Conservation (phyloP, 1,140 invertebrate genomes). For the Scaptomyza graminum region DNA sequence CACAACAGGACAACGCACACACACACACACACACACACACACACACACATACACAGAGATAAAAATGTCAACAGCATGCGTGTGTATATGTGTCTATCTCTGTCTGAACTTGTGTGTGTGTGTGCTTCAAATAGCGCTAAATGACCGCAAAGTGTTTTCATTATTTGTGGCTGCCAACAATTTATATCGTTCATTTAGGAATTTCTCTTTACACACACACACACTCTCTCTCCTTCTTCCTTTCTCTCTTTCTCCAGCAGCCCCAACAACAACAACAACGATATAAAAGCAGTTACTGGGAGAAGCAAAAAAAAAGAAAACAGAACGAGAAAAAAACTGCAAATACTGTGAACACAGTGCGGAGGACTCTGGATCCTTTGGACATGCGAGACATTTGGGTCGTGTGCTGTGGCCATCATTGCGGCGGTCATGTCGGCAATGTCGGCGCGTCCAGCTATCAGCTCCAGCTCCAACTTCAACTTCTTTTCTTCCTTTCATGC, state of each 20-base stretch:
- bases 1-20: slow-evolving; percentile 31
- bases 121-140: slow-evolving; percentile 77
- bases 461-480: background rate
- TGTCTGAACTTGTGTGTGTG: slow-evolving; percentile 28
- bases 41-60: slow-evolving; percentile 30
- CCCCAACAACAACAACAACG: slow-evolving; percentile 3
- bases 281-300: slow-evolving; percentile 11
- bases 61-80: slow-evolving; percentile 64
- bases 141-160: slow-evolving; percentile 82
- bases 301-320: slow-evolving; percentile 1
- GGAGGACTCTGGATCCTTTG: slow-evolving; percentile 5
- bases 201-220: slow-evolving; percentile 67
- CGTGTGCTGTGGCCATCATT: slow-evolving; percentile 55
- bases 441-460: slow-evolving; percentile 11
- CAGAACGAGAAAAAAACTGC: background rate
- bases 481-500: background rate
- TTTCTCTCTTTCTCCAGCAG: slow-evolving; percentile 19
- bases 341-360: background rate
- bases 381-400: slow-evolving; percentile 38
- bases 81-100: slow-evolving; percentile 11
- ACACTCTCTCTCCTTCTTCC: background rate
- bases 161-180: slow-evolving; percentile 82
- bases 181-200: slow-evolving; percentile 82
- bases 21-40: slow-evolving; percentile 27
- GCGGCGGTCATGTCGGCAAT: slow-evolving; percentile 55